Evolutionary conservation across 2,113 vertebrate genomes (phyloP).

Genomic region (Herpetotheres cachinnans): DNA sequence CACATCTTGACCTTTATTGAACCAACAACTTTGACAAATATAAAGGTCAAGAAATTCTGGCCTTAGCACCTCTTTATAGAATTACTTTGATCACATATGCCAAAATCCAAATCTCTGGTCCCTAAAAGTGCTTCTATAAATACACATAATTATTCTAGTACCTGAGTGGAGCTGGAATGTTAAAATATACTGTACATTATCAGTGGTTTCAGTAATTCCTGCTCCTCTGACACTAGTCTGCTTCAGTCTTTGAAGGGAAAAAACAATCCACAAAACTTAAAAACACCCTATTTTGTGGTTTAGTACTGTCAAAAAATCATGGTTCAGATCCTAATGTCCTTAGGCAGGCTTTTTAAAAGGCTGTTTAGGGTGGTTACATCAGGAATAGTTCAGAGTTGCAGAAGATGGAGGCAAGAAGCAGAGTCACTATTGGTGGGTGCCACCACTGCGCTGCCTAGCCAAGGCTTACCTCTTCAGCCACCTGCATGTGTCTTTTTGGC

Average conservation of each 20-base stretch:
- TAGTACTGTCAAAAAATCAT: neutral
- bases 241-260: neutral
- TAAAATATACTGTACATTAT: neutral
- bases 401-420: neutral
- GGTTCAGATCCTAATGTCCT: neutral
- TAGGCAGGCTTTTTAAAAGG: neutral
- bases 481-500: neutral
- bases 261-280: neutral
- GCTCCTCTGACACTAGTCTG: neutral
- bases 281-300: neutral
- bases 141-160: neutral
- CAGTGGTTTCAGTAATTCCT: neutral
- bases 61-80: constrained; percentile 21
- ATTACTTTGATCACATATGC: constrained; percentile 36
- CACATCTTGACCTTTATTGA: constrained; percentile 54
- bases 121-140: constrained; percentile 30
- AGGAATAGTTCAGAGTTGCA: neutral
- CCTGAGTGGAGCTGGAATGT: neutral
- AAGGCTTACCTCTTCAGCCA: neutral
- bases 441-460: neutral
- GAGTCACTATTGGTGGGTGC: neutral
- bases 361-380: neutral
- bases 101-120: constrained; percentile 19
- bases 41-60: constrained; percentile 48
- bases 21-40: constrained; percentile 44